These are phyloP conservation scores for Drosophila stalkeri DNA, from an alignment of 2,888 invertebrate species.

Conservation along the genomic window DNA sequence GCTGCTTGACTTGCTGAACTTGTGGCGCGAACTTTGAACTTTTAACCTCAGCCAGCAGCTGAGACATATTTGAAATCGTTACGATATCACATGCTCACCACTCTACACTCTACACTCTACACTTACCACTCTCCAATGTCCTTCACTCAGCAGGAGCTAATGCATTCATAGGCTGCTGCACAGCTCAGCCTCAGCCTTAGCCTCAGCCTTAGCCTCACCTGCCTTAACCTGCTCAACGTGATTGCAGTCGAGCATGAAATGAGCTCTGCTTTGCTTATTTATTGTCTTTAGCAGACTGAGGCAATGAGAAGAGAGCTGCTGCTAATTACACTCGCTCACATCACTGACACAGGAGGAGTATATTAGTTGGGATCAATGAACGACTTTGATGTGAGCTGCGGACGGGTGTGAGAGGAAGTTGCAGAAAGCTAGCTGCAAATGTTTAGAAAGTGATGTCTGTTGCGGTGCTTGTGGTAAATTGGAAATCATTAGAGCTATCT, in stretches of 20 bases:
- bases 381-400: not conserved
- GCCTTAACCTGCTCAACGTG: conserved; percentile 12
- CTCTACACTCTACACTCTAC: too few relatives aligned
- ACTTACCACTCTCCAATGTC: too few relatives aligned
- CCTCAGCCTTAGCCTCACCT: not conserved
- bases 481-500: too few relatives aligned
- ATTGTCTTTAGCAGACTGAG: conserved; percentile 11
- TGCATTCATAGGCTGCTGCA: conserved; percentile 7
- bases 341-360: not conserved
- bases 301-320: not conserved
- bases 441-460: not conserved
- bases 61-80: not conserved
- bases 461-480: not conserved
- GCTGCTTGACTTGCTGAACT: conserved; percentile 47
- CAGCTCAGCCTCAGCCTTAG: not conserved
- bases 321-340: conserved; percentile 1
- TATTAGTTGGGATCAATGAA: not conserved
- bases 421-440: too few relatives aligned
- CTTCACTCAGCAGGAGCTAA: conserved; percentile 4
- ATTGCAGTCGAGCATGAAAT: conserved; percentile 42
- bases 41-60: conserved; percentile 25
- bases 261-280: conserved; percentile 35
- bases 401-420: not conserved
- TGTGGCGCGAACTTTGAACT: conserved; percentile 71
- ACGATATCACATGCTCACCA: conserved; percentile 3